phyloP scores from a whole-genome alignment of 1,140 invertebrate species.

The Cotesia vestalis region DNA sequence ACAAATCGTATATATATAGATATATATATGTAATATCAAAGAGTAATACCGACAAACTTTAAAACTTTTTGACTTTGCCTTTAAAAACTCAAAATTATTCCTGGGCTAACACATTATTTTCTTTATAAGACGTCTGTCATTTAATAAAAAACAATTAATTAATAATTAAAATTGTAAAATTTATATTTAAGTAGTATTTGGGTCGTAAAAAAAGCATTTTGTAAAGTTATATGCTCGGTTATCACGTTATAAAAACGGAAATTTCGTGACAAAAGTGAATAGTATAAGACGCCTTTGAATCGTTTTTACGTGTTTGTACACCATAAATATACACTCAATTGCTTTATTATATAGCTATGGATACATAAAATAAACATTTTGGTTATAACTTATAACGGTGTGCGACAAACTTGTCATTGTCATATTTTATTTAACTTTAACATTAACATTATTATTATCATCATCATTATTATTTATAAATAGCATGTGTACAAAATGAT shows the following conservation, averaged over 20 bases:
- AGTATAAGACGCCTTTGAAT: slow-evolving; percentile 29
- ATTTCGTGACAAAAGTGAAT: slow-evolving; percentile 27
- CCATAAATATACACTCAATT: slow-evolving; percentile 33
- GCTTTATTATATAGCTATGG: slow-evolving; percentile 29
- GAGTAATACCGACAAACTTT: too few species aligned
- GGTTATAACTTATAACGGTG: slow-evolving; percentile 13
- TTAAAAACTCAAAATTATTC: too few species aligned
- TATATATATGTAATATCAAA: too few species aligned
- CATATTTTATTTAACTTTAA: slow-evolving; percentile 23
- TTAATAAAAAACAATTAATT: too few species aligned
- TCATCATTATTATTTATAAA: background rate
- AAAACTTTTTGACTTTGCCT: too few species aligned
- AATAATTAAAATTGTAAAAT: too few species aligned
- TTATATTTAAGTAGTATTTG: background rate
- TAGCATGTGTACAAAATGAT: slow-evolving; percentile 9
- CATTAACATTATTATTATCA: background rate
- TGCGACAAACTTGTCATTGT: slow-evolving; percentile 27
- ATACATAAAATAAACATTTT: background rate
- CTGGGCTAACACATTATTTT: too few species aligned
- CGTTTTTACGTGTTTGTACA: slow-evolving; percentile 28
- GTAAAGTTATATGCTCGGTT: slow-evolving; percentile 21
- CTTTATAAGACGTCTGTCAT: too few species aligned
- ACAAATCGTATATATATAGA: too few species aligned
- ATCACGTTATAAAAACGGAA: slow-evolving; percentile 29
- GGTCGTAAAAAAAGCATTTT: slow-evolving; percentile 7